A percentile compares a stretch with the other conserved stretches of the same genome.
These are phyloP conservation scores for Patella depressa DNA, from an alignment of 2,888 invertebrate genomes.

Conservation along the genomic window DNA sequence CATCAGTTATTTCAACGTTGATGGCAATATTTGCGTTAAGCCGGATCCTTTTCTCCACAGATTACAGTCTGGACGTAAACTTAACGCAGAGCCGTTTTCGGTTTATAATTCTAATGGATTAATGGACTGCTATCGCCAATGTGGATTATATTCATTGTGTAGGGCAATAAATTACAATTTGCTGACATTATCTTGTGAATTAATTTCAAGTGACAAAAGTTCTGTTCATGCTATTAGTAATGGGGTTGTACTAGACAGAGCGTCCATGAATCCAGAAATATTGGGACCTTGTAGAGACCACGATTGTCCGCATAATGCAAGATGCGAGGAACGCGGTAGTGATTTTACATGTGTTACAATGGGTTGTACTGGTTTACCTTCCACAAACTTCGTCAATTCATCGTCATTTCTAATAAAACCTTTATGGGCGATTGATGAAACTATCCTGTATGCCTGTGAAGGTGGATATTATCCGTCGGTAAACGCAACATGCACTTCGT, in stretches of 20 bases:
- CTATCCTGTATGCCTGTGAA: neutral
- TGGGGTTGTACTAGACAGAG: neutral
- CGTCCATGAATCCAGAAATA: neutral
- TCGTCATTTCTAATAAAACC: neutral
- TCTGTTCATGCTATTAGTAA: neutral
- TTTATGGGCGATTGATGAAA: neutral
- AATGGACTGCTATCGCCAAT: neutral
- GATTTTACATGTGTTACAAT: neutral
- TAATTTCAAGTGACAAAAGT: neutral
- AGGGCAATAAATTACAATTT: neutral
- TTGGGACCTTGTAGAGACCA: neutral
- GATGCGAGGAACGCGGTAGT: neutral
- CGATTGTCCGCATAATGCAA: neutral
- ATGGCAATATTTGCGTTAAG: too few relatives aligned
- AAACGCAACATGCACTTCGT: neutral
- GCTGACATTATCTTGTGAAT: neutral
- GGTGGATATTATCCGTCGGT: neutral
- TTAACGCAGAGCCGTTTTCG: neutral
- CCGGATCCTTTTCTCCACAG: too few relatives aligned
- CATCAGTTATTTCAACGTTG: too few relatives aligned
- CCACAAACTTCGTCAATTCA: neutral
- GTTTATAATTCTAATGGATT: neutral
- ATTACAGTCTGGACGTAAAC: too few relatives aligned
- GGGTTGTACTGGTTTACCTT: neutral
- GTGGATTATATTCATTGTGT: neutral